Percentiles rank a stretch among this genome's conserved stretches.
These are phyloP conservation scores for Pygocentrus nattereri DNA, from an alignment of 2,797 vertebrate genomes.

Conservation along the genomic window DNA sequence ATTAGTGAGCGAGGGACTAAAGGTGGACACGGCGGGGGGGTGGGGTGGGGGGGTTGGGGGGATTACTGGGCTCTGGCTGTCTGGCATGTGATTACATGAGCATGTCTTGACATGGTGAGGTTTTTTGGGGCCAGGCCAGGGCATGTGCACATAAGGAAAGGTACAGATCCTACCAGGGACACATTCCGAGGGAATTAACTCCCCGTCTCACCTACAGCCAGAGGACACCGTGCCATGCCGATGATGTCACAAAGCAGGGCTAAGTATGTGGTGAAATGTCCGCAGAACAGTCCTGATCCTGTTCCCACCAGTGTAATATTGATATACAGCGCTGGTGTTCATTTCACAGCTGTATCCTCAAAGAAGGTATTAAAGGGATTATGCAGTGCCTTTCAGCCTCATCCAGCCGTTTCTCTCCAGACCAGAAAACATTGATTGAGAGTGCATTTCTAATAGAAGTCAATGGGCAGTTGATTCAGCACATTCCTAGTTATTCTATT, in stretches of 20 bases:
- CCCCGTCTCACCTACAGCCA: neutral
- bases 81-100: constrained; percentile 55
- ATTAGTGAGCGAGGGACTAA: neutral
- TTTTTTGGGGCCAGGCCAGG: constrained; percentile 43
- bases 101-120: constrained; percentile 52
- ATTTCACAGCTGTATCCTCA: too few species aligned
- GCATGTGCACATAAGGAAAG: constrained; percentile 35
- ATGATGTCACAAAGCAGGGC: neutral
- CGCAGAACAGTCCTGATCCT: neutral
- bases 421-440: too few species aligned
- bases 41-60: too few species aligned
- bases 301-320: neutral
- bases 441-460: too few species aligned
- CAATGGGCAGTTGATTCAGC: too few species aligned
- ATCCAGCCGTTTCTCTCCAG: too few species aligned
- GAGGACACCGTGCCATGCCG: neutral
- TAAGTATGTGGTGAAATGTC: neutral
- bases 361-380: too few species aligned
- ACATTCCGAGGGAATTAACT: constrained; percentile 25
- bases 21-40: constrained; percentile 42
- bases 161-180: constrained; percentile 31
- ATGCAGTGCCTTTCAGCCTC: too few species aligned
- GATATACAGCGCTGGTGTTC: neutral
- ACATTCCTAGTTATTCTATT: too few species aligned
- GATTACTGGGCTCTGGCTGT: constrained; percentile 57